phyloP scores from a whole-genome alignment of 2,888 invertebrate species.

The Drosophila paramelanica region DNA sequence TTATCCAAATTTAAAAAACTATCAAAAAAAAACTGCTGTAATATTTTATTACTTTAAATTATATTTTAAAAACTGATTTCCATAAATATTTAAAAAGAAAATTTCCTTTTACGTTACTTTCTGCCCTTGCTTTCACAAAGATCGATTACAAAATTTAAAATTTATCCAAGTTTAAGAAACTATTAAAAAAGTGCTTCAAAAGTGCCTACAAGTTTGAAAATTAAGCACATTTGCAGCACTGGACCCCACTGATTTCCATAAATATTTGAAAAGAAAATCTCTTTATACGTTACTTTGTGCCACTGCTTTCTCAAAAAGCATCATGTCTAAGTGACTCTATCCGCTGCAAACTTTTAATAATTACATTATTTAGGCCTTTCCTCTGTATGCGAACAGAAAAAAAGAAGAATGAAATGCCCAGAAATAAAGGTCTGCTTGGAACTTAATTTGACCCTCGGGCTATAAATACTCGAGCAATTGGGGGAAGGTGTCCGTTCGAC shows the following conservation, averaged over 20 bases:
- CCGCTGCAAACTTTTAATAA: constrained; percentile 34
- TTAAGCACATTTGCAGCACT: background rate
- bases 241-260: background rate
- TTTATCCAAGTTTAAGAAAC: too few relatives aligned
- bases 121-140: too few relatives aligned
- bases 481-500: constrained; percentile 27
- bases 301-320: background rate
- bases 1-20: too few relatives aligned
- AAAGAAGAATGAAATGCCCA: constrained; percentile 19
- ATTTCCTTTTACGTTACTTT: background rate
- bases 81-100: background rate
- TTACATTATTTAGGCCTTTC: constrained; percentile 41
- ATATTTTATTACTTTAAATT: too few relatives aligned
- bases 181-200: background rate
- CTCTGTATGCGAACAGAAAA: background rate
- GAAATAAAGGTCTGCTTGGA: constrained; percentile 56
- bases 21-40: too few relatives aligned
- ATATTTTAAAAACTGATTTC: background rate
- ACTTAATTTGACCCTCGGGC: constrained; percentile 71
- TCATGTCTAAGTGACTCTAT: constrained; percentile 1
- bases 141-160: too few relatives aligned
- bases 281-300: background rate
- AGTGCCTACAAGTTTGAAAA: background rate
- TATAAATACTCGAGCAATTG: constrained; percentile 67
- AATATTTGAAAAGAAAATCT: background rate